Evolutionary conservation across 2,888 invertebrate species (phyloP).

Genomic region (Cremastinae sp.): DNA sequence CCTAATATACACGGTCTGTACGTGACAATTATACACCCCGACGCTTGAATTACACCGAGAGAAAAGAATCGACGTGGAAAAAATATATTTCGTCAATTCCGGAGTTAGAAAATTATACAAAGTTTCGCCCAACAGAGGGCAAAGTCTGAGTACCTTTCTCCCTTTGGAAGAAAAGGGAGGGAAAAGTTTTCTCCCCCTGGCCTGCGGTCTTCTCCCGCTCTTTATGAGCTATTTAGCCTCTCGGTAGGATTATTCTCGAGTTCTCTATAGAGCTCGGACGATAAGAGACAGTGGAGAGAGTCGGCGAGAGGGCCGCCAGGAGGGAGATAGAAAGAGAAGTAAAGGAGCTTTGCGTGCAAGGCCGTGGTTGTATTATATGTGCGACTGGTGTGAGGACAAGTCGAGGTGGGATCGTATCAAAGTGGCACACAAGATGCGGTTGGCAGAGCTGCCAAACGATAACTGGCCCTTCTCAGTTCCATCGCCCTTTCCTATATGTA

Average conservation of each 20-base stretch:
- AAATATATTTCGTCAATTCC: constrained; percentile 1
- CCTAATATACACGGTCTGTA: constrained; percentile 7
- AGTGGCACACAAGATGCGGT: constrained; percentile 68
- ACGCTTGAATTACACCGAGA: not conserved
- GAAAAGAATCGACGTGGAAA: not conserved
- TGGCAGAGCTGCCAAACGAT: constrained; percentile 77
- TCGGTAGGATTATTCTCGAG: constrained; percentile 47
- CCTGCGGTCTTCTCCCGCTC: constrained; percentile 11
- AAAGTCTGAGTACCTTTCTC: constrained; percentile 2
- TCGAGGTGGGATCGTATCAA: constrained; percentile 63
- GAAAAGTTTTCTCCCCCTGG: constrained; percentile 10
- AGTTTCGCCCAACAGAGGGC: not conserved
- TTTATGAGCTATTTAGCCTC: constrained; percentile 40
- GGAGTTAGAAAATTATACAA: constrained; percentile 11
- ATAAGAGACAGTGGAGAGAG: constrained; percentile 18
- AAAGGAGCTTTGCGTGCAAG: constrained; percentile 49
- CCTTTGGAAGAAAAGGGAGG: not conserved
- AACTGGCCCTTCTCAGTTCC: constrained; percentile 69
- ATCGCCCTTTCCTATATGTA: too few species aligned
- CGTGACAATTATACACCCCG: not conserved
- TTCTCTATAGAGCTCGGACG: constrained; percentile 28
- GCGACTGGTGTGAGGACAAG: constrained; percentile 12
- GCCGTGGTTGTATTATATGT: constrained; percentile 43
- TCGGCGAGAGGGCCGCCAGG: constrained; percentile 10
- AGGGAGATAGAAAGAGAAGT: constrained; percentile 8